Evolutionary conservation across 1,140 invertebrate genomes (phyloP), one percentile per base, ranked within the genome.

Genomic region (Zaprionus capensis): DNA sequence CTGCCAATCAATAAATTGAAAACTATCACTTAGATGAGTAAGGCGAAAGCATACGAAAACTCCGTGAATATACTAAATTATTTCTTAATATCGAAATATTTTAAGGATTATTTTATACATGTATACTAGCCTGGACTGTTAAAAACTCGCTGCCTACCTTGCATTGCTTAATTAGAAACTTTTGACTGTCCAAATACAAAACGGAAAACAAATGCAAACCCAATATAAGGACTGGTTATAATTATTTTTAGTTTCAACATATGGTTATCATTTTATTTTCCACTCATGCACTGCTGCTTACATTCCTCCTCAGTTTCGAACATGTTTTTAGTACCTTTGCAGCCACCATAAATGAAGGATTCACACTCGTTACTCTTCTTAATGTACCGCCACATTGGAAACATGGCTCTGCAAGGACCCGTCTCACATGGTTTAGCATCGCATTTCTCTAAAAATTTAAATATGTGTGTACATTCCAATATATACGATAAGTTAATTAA

Each of bases 341-440:
- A 84, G 12, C 78, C 82, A 2, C 78, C 82, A 44, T 67, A 84
- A 1, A 22, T 36, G 22, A 84, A 84, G 11, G 14, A 1, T 51
- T 84, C 74, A 12, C 82, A 85, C 31, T 6, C 0, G 7, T 31
- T 12, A 0, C 1, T 15, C 0, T 46, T 4, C 22, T 69, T 81
- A 31, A 71, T 69, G 20, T 69, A 85, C 9, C 59, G 82, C 82
- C 82, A 84, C 67, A 66, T 78, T 12, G 14, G 26, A 17, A 78
- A 63, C n/a, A 41, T 12, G 2, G 66, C 78, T 38, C 71, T 71
- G 44, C 82, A 81, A 7, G 78, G 75, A 15, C 82, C 82, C 0
- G 59, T 81, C 4, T 55, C 9, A 38, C 63, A 59, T 0, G 78
- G 78, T 7, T 7, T 1, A 15, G 65, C 82, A 38, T 84, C 11